Evolutionary conservation across 1,140 invertebrate genomes (phyloP).

Genomic region (Trachelipus rathkii): DNA sequence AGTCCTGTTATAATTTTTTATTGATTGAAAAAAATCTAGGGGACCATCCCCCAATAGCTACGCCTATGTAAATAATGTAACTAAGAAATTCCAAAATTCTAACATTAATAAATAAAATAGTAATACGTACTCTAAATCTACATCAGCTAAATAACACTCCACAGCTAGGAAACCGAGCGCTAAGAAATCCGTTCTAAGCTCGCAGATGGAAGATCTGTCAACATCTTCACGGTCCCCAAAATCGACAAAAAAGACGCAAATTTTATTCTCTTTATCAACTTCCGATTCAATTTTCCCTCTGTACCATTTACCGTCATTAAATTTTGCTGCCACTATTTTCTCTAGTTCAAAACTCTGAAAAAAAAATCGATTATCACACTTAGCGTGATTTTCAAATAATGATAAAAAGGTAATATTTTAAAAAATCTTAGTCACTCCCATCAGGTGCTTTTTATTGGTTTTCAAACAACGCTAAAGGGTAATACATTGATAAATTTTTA

Average conservation of each 20-base stretch:
- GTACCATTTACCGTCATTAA: conserved; percentile 73
- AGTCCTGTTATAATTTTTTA: no score
- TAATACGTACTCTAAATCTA: conserved; percentile 57
- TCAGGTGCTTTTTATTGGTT: no score
- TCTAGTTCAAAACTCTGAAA: conserved; percentile 55
- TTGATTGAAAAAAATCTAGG: no score
- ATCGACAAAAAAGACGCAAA: conserved; percentile 71
- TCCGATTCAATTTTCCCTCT: conserved; percentile 57
- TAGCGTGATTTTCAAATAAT: background rate
- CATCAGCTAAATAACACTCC: conserved; percentile 69
- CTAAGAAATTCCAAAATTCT: no score
- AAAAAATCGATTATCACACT: background rate
- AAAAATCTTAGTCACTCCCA: no score
- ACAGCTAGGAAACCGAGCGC: conserved; percentile 69
- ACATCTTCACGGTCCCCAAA: conserved; percentile 71
- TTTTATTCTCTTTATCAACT: conserved; percentile 56
- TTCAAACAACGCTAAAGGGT: no score
- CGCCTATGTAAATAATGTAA: no score
- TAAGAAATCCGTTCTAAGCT: conserved; percentile 68
- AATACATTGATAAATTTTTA: no score
- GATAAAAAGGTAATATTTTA: no score
- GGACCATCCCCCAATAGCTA: no score
- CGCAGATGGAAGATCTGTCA: conserved; percentile 59
- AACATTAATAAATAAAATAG: background rate
- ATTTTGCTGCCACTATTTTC: conserved; percentile 72